These are phyloP conservation scores for Scaptomyza hsui DNA, from an alignment of 1,140 invertebrate species.

Conservation along the genomic window DNA sequence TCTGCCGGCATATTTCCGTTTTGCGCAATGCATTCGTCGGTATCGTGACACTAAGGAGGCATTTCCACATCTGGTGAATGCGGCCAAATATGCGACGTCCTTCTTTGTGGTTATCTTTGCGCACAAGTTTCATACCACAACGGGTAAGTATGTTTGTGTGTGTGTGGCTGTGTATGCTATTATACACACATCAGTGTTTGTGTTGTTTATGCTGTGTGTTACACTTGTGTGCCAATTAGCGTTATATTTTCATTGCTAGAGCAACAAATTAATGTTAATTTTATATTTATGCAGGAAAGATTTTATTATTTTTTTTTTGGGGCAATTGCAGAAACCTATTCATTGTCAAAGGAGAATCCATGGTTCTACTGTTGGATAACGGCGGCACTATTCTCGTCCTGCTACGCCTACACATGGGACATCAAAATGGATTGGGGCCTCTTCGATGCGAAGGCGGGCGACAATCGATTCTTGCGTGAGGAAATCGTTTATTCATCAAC, in stretches of 20 bases:
- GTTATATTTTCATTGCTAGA: constrained; percentile 32
- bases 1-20: constrained; percentile 98
- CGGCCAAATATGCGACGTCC: constrained; percentile 85
- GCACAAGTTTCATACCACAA: constrained; percentile 77
- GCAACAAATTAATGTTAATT: constrained; percentile 62
- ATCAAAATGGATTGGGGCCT: constrained; percentile 99
- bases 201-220: constrained; percentile 51
- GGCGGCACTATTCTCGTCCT: constrained; percentile 91
- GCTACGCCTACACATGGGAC: constrained; percentile 97
- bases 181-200: constrained; percentile 4
- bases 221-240: constrained; percentile 61
- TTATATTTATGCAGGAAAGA: constrained; percentile 31
- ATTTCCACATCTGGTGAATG: constrained; percentile 98
- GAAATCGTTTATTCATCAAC: constrained; percentile 91
- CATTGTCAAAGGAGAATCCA: constrained; percentile 88
- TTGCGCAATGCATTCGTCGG: constrained; percentile 97
- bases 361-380: constrained; percentile 93
- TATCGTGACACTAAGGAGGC: constrained; percentile 95
- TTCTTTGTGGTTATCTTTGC: constrained; percentile 84
- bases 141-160: constrained; percentile 70
- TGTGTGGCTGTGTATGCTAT: too few species aligned
- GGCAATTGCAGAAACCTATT: constrained; percentile 85
- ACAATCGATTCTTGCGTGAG: constrained; percentile 92
- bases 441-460: constrained; percentile 92
- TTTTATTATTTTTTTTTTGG: constrained; percentile 33